These are phyloP conservation scores for Smittia aterrima DNA, from an alignment of 2,888 invertebrate genomes.

Conservation along the genomic window DNA sequence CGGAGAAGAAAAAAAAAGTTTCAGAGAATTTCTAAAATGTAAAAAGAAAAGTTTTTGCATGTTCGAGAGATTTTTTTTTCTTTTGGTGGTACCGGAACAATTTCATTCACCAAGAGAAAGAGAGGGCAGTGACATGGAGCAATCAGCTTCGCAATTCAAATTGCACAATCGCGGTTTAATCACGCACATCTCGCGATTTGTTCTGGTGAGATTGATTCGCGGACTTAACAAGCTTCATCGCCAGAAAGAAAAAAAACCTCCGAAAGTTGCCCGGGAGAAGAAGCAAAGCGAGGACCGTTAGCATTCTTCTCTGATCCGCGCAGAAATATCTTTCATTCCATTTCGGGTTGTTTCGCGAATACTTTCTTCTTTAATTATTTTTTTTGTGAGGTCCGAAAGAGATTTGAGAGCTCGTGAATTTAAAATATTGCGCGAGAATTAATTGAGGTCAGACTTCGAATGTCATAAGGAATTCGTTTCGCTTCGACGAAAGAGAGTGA, in stretches of 20 bases:
- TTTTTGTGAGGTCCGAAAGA: background rate
- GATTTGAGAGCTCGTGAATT: background rate
- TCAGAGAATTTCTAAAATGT: slow-evolving; percentile 10
- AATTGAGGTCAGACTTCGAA: slow-evolving; percentile 39
- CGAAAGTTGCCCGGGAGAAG: background rate
- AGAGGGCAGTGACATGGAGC: no score
- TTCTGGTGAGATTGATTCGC: background rate
- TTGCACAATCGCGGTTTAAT: no score
- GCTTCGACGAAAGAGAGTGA: background rate
- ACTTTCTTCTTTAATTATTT: background rate
- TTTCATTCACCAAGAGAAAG: background rate
- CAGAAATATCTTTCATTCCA: slow-evolving; percentile 38
- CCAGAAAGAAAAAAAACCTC: background rate
- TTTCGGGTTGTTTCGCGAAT: slow-evolving; percentile 34
- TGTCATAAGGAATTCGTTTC: slow-evolving; percentile 17
- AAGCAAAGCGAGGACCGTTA: slow-evolving; percentile 29
- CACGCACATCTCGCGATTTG: background rate
- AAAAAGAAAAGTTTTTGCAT: slow-evolving; percentile 1
- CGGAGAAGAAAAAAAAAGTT: background rate
- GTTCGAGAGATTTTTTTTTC: background rate
- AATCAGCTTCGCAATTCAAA: no score
- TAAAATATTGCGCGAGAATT: slow-evolving; percentile 36
- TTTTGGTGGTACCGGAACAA: background rate
- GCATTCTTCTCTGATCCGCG: slow-evolving; percentile 18
- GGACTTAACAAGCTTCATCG: background rate